Conservation (phyloP, 2,888 invertebrate genomes). For the Latrodectus elegans region DNA sequence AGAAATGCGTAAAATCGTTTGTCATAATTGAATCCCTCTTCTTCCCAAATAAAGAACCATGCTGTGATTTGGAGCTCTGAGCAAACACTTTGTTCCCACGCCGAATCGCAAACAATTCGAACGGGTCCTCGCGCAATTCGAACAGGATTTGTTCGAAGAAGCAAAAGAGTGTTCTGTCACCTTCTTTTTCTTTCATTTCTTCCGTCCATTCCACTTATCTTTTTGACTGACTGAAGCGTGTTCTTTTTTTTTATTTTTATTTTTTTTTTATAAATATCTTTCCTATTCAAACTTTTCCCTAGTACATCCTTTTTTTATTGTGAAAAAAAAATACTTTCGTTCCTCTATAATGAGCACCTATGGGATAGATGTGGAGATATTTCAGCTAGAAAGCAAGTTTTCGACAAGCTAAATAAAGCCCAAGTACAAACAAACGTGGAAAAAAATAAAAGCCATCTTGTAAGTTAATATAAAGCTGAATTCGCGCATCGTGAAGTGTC, state of each 20-base stretch:
- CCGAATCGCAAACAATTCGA: constrained; percentile 56
- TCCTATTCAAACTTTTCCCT: constrained; percentile 1
- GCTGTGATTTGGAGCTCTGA: constrained; percentile 46
- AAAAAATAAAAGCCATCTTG: neutral
- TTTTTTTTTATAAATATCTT: neutral
- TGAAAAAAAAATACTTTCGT: constrained; percentile 19
- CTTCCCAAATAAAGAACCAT: constrained; percentile 50
- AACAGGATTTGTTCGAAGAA: constrained; percentile 38
- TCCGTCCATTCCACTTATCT: neutral
- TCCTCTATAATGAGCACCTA: constrained; percentile 61
- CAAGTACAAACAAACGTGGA: constrained; percentile 21
- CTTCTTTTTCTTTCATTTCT: constrained; percentile 2
- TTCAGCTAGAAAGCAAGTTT: constrained; percentile 41
- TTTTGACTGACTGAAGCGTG: neutral
- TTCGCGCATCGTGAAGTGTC: no score
- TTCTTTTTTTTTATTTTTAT: no score
- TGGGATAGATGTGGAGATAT: constrained; percentile 54
- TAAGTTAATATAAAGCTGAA: no score
- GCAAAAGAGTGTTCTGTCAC: neutral
- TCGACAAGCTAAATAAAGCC: constrained; percentile 44
- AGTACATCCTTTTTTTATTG: constrained; percentile 1
- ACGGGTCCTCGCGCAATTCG: constrained; percentile 22
- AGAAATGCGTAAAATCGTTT: constrained; percentile 48
- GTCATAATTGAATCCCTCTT: constrained; percentile 54
- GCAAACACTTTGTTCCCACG: constrained; percentile 44